Base-by-base conservation (phyloP, 1,140 invertebrate genomes). In the Trachymyrmex cornetzi region DNA sequence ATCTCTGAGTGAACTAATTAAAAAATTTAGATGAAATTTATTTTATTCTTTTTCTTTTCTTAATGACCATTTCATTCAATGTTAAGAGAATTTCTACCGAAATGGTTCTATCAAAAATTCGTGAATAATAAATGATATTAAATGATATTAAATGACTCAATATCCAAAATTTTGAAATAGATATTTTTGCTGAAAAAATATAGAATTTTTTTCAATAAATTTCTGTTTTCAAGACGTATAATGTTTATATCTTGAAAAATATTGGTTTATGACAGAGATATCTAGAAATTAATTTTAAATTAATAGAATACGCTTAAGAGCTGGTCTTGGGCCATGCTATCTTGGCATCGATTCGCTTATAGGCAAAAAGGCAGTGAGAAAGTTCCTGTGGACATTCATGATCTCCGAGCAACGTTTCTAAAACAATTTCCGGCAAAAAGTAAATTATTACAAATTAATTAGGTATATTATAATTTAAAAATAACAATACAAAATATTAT, bases 291-390 rank as follows among this genome's bases (percentile, higher is more conserved):
- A 67, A 11, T 72, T 19, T 44, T 57, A 61, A 67, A 30, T 64
- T 53, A 14, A 57, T 55, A 61, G 9, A 66, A 66, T 69, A 77
- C 3, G 34, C 86, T 94, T 89, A 94, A 77, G 95, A 95, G 63
- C 94, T 95, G 53, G 96, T 96, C 92, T 95, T 97, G 5, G 99
- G 99, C 99, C 99, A 99, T 66, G 99, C 98, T 90, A 99, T 99
- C 96, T 99, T 99, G 19, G 98, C 98, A 93, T 99, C 99, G 92
- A 98, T 98, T 66, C 99, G 96, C 95, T 99, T 99, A 95, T 98
- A 99, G 1, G 98, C 99, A 93, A 99, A 97, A 92, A 98, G 97
- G 94, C 98, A 98, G 90, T 98, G 97, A 89, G 97, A 97, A 5
- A 98, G 96, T 91, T 98, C 97, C 95, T 99, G 98, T n/a, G 98